Evolutionary conservation across 2,797 vertebrate species (phyloP), one percentile per base, ranked within the genome.

Genomic region (Rhyacichthys aspro): DNA sequence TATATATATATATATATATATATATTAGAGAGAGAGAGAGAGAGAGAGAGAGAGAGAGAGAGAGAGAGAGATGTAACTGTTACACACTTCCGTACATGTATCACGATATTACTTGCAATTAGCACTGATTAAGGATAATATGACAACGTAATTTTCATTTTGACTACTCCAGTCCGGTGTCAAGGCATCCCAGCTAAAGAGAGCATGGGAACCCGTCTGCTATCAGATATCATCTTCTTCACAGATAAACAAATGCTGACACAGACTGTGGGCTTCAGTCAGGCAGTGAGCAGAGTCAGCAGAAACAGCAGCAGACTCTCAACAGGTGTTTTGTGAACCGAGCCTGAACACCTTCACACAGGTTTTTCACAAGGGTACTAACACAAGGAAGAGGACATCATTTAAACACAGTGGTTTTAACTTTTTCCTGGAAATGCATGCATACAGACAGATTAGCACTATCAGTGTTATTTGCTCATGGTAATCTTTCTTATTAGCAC

Each of bases 191-290:
- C 50, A 45, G 34, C 49, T 49, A 15, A 44, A 70, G 10, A 38
- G 12, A 69, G 60, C 50, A 47, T 78, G 77, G 50, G 67, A 85
- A 77, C 16, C 11, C 1, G 8, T 23, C 32, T 17, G 49, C 61
- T 50, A 52, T 64, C 54, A 17, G 59, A 59, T 72, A 3, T 6
- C 67, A 81, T 86, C 41, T 58, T 55, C 19, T 0, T 3, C 53
- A 3, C 28, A 74, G 80, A 84, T 83, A 84, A 84, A 74, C 55
- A 75, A 80, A 69, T 7, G 76, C 84, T 87, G 81, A 88, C 59
- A 16, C 49, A 52, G 16, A 37, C 49, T 18, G 32, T 5, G 7
- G 17, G 39, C 67, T 70, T 59, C 50, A 39, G 49, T 63, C 19
- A 33, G 38, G 8, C 43, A 4, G 19, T 2, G 36, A 49, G 59